Conservation (phyloP, 2,797 vertebrate genomes). For the Champsocephalus esox region DNA sequence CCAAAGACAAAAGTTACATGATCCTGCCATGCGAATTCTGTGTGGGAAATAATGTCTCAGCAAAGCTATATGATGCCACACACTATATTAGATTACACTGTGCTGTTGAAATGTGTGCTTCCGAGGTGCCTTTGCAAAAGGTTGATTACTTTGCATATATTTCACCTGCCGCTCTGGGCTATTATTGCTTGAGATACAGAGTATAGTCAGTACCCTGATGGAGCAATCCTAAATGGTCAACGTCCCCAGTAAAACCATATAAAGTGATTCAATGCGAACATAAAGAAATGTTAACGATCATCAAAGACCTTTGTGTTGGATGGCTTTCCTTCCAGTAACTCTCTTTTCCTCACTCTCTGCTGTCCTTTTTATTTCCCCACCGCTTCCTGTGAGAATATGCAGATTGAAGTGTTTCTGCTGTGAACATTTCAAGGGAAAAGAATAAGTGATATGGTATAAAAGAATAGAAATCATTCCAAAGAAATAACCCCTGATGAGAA, state of each 20-base stretch:
- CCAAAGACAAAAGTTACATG: conserved; percentile 62
- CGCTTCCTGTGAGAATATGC: conserved; percentile 43
- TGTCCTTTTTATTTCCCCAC: conserved; percentile 68
- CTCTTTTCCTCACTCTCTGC: conserved; percentile 44
- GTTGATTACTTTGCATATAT: conserved; percentile 94
- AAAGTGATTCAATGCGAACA: conserved; percentile 85
- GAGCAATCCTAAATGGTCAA: conserved; percentile 86
- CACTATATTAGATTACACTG: conserved; percentile 87
- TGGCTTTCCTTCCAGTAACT: conserved; percentile 66
- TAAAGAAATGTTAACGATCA: conserved; percentile 85
- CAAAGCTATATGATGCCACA: conserved; percentile 86
- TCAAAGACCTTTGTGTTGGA: conserved; percentile 83
- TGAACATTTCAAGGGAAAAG: conserved; percentile 28
- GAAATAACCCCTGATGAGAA: conserved; percentile 1
- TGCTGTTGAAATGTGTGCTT: conserved; percentile 89
- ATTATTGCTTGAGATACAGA: conserved; percentile 90
- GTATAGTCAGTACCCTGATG: conserved; percentile 89
- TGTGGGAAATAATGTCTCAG: conserved; percentile 87
- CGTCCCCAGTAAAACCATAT: conserved; percentile 86
- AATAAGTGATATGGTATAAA: conserved; percentile 8
- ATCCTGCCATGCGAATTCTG: conserved; percentile 77
- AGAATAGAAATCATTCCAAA: conserved; percentile 15
- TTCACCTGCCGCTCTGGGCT: conserved; percentile 92
- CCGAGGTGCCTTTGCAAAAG: conserved; percentile 91
- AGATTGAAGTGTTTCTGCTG: conserved; percentile 17